Evolutionary conservation across 2,888 invertebrate genomes (phyloP).

Genomic region (Orthonychiurus folsomi): DNA sequence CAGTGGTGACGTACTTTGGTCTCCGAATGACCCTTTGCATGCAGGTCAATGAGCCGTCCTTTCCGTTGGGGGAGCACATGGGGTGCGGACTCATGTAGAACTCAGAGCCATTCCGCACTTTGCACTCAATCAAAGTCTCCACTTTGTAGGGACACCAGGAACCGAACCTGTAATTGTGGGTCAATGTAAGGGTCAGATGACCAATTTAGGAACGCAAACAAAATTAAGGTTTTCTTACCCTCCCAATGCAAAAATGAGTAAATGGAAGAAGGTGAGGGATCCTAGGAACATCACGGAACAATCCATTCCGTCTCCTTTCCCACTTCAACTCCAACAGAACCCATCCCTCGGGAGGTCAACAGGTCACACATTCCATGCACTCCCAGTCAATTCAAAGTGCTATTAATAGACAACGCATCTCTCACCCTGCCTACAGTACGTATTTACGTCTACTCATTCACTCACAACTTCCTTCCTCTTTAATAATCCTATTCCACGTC

Average conservation of each 20-base stretch:
- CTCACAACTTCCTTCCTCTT: too few relatives aligned
- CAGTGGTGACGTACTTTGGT: conserved; percentile 36
- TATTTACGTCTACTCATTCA: too few relatives aligned
- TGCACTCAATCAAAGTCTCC: conserved; percentile 31
- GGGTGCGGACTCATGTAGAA: conserved; percentile 31
- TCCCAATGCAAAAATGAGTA: neutral
- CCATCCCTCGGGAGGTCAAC: too few relatives aligned
- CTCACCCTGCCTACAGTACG: too few relatives aligned
- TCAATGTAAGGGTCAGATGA: too few relatives aligned
- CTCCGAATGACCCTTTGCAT: conserved; percentile 37
- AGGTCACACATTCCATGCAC: too few relatives aligned
- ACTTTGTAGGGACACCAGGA: conserved; percentile 37
- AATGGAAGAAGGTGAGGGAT: neutral
- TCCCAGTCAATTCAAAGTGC: too few relatives aligned
- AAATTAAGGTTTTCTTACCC: neutral
- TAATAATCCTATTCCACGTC: too few relatives aligned
- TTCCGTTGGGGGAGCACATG: conserved; percentile 30
- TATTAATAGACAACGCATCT: too few relatives aligned
- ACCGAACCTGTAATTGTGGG: too few relatives aligned
- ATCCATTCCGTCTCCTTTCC: neutral
- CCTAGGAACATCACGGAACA: neutral
- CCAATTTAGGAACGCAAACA: too few relatives aligned
- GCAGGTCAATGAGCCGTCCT: conserved; percentile 28
- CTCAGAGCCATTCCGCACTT: conserved; percentile 36
- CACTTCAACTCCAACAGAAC: too few relatives aligned